Evolutionary conservation across 1,140 invertebrate species (phyloP).

Genomic region (Ostrea edulis): DNA sequence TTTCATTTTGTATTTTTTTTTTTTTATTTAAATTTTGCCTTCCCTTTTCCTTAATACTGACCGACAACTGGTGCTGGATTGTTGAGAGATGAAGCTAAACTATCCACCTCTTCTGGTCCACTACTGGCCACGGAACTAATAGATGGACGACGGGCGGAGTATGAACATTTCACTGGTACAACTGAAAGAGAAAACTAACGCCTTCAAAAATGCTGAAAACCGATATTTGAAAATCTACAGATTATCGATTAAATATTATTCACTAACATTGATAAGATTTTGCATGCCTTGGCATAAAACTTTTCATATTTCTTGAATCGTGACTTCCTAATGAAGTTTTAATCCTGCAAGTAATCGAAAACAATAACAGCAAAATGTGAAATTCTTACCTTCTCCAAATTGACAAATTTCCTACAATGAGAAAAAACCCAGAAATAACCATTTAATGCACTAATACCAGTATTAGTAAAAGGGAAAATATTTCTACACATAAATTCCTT

Average conservation of each 20-base stretch:
- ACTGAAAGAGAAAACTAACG: conserved; percentile 57
- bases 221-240: neutral
- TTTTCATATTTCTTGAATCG: neutral
- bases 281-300: neutral
- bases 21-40: too few species aligned
- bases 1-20: neutral
- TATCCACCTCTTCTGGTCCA: conserved; percentile 41
- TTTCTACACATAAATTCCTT: neutral
- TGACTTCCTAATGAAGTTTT: too few species aligned
- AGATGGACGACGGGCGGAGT: conserved; percentile 59
- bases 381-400: conserved; percentile 70
- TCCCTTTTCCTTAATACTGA: neutral
- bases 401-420: conserved; percentile 60
- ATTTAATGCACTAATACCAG: neutral
- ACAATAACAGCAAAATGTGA: neutral
- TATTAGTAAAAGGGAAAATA: neutral
- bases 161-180: conserved; percentile 67
- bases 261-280: neutral
- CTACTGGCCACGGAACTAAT: conserved; percentile 62
- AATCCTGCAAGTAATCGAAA: too few species aligned
- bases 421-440: conserved; percentile 24
- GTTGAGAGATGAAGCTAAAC: neutral
- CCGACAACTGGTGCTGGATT: conserved; percentile 1
- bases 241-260: neutral
- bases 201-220: neutral